Conservation (phyloP, 2,797 vertebrate genomes). For the Tokudaia muenninki region DNA sequence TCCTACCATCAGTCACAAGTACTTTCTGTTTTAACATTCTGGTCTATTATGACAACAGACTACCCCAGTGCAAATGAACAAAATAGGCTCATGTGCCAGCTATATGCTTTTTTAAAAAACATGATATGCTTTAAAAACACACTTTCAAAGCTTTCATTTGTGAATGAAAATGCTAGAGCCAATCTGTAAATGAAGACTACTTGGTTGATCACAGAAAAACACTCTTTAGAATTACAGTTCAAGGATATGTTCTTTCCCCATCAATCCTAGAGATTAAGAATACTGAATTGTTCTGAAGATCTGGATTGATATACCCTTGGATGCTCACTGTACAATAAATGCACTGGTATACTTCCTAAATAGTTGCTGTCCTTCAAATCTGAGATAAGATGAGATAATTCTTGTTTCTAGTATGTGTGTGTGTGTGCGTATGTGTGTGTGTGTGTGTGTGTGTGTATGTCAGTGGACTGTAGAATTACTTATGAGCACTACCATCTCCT, state of each 20-base stretch:
- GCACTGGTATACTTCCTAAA: background rate
- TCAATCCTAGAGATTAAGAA: background rate
- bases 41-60: background rate
- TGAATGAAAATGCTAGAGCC: background rate
- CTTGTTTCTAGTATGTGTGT: background rate
- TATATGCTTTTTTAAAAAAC: background rate
- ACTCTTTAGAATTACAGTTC: background rate
- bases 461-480: background rate
- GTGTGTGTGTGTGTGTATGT: too few relatives aligned
- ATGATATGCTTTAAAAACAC: background rate
- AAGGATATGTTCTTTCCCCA: background rate
- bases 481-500: background rate
- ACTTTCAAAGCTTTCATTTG: background rate
- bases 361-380: background rate
- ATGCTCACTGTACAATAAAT: background rate
- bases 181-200: background rate
- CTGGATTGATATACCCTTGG: background rate
- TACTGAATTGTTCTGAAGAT: background rate
- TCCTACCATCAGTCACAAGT: background rate
- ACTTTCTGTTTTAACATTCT: background rate
- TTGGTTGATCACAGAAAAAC: background rate
- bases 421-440: too few relatives aligned
- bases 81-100: background rate
- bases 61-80: background rate
- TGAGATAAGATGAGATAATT: background rate